Conservation (phyloP, 2,797 vertebrate genomes). For the Sparidentex hasta region DNA sequence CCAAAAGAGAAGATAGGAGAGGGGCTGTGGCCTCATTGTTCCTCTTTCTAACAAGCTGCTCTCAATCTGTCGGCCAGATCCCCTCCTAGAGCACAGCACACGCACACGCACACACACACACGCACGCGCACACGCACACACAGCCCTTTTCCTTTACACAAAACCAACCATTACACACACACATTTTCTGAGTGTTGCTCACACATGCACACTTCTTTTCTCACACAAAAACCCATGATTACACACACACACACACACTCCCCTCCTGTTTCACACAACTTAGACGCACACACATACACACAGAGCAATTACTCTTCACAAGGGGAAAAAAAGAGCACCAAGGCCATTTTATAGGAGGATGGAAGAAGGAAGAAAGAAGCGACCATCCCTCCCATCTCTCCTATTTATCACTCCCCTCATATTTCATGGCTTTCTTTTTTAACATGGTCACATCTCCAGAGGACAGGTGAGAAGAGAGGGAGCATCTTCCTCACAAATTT, state of each 20-base stretch:
- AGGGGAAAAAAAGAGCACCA: conserved; percentile 68
- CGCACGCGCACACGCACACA: conserved; percentile 7
- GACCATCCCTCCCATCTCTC: conserved; percentile 49
- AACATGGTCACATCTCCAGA: conserved; percentile 50
- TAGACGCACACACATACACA: conserved; percentile 66
- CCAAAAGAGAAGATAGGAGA: conserved; percentile 61
- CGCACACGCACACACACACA: conserved; percentile 35
- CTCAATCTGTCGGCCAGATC: conserved; percentile 87
- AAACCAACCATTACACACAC: conserved; percentile 60
- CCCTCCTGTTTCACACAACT: conserved; percentile 40
- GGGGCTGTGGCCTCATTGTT: conserved; percentile 82
- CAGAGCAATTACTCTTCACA: conserved; percentile 79
- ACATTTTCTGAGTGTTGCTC: conserved; percentile 43
- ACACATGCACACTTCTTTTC: conserved; percentile 60
- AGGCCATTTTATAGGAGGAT: conserved; percentile 77
- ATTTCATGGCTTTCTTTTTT: conserved; percentile 36
- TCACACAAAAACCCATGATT: conserved; percentile 49
- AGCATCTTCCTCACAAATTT: conserved; percentile 23
- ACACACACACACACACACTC: conserved; percentile 38
- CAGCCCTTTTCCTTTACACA: conserved; percentile 38
- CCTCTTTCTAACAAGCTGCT: conserved; percentile 85
- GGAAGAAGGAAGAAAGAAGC: conserved; percentile 59
- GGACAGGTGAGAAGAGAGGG: conserved; percentile 68
- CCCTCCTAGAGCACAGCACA: conserved; percentile 73
- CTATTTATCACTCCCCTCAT: conserved; percentile 47